These are phyloP conservation scores for Temnopleurus reevesii DNA, from an alignment of 53 echinoderm and acorn worm genomes.

Conservation along the genomic window DNA sequence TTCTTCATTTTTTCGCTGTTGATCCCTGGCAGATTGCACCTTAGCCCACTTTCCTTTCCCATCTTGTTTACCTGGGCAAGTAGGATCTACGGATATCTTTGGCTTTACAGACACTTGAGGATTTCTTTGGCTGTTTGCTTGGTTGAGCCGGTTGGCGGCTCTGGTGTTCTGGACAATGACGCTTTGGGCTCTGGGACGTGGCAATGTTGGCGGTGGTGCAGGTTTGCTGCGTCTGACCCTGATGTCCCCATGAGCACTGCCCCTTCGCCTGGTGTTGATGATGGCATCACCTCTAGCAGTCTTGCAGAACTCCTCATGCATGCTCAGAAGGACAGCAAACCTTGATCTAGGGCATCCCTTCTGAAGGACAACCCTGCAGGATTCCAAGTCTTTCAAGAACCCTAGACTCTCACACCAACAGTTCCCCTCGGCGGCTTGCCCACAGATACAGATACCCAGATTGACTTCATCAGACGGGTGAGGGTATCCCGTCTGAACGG, in stretches of 20 bases:
- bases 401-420: conserved; percentile 57
- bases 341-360: conserved; percentile 35
- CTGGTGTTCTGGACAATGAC: conserved; percentile 34
- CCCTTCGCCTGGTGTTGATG: conserved; percentile 38
- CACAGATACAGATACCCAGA: conserved; percentile 36
- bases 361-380: conserved; percentile 39
- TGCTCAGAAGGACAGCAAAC: conserved; percentile 42
- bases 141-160: not conserved
- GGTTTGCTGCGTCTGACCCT: conserved; percentile 26
- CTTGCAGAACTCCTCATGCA: conserved; percentile 55
- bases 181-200: conserved; percentile 53
- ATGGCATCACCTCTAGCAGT: conserved; percentile 29
- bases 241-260: conserved; percentile 54
- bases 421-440: conserved; percentile 44
- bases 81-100: conserved; percentile 11
- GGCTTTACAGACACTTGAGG: conserved; percentile 34
- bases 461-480: conserved; percentile 2
- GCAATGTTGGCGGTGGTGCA: conserved; percentile 48
- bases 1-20: conserved; percentile 1
- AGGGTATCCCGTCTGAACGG: conserved; percentile 26
- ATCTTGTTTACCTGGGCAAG: not conserved
- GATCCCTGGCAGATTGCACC: not conserved
- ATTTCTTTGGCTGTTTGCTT: not conserved
- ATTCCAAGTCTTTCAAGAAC: conserved; percentile 36
- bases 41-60: not conserved